Percentiles rank a stretch among this genome's conserved stretches.
These are phyloP conservation scores for Trichogramma dendrolimi DNA, from an alignment of 2,888 invertebrate species.

Conservation along the genomic window DNA sequence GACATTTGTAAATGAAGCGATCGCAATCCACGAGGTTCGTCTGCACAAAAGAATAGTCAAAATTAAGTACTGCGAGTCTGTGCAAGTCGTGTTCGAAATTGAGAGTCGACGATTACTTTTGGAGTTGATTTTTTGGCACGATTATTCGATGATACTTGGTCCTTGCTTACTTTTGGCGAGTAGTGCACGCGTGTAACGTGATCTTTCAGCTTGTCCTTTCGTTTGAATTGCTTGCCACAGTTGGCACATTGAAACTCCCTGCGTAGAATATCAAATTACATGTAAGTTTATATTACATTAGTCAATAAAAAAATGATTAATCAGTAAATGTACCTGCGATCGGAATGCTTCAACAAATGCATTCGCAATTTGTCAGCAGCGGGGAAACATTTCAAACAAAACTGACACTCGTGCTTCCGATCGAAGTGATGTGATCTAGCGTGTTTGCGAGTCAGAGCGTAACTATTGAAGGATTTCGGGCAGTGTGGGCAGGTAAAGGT, in stretches of 20 bases:
- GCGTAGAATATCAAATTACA: conserved; percentile 37
- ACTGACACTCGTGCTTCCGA: conserved; percentile 63
- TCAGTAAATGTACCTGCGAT: conserved; percentile 48
- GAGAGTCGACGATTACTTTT: conserved; percentile 48
- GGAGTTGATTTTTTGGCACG: conserved; percentile 57
- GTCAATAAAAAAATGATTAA: conserved; percentile 9
- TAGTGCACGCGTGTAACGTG: conserved; percentile 69
- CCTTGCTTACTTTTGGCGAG: conserved; percentile 47
- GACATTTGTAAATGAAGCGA: conserved; percentile 72
- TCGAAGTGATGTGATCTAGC: conserved; percentile 70
- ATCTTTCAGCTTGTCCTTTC: conserved; percentile 71
- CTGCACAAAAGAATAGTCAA: conserved; percentile 28
- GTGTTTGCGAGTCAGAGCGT: conserved; percentile 69
- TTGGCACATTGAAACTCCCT: conserved; percentile 70
- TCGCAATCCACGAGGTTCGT: conserved; percentile 63
- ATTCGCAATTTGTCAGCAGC: conserved; percentile 68
- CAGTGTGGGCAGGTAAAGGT: conserved; percentile 69
- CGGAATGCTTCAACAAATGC: conserved; percentile 60
- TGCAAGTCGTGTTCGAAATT: neutral
- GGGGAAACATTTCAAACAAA: conserved; percentile 68
- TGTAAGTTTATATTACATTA: neutral
- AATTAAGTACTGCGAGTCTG: neutral
- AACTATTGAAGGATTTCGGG: conserved; percentile 60
- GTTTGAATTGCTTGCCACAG: conserved; percentile 74
- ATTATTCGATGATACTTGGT: conserved; percentile 38